These are phyloP conservation scores for Lasioglossum albipes DNA, from an alignment of 1,140 invertebrate species.

Conservation along the genomic window DNA sequence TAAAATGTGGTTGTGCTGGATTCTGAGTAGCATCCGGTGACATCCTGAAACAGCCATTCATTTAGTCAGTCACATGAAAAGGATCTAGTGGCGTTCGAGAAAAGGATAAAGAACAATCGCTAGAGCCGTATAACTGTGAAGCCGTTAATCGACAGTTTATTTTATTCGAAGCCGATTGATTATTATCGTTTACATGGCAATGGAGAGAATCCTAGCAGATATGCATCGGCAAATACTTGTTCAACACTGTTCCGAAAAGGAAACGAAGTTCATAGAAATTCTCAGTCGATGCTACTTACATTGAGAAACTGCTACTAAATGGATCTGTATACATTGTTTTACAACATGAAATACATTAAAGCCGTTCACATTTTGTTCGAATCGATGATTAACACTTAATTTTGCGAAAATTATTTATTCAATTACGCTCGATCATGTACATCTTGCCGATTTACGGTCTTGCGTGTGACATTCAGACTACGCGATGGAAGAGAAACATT, in stretches of 20 bases:
- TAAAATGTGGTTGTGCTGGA: background rate
- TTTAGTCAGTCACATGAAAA: slow-evolving; percentile 31
- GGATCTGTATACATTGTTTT: background rate
- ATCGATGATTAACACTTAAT: no score
- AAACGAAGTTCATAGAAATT: background rate
- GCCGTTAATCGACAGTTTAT: background rate
- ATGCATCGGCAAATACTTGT: no score
- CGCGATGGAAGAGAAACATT: no score
- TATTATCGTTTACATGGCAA: background rate
- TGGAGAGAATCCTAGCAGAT: background rate
- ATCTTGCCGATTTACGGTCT: background rate
- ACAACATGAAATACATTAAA: background rate
- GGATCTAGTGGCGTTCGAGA: background rate
- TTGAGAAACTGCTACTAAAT: background rate
- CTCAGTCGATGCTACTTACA: background rate
- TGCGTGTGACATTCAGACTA: no score
- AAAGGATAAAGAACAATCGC: background rate
- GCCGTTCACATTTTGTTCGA: no score
- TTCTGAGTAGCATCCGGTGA: background rate
- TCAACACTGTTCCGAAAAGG: background rate
- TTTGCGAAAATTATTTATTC: background rate
- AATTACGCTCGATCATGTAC: background rate
- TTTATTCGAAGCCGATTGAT: background rate
- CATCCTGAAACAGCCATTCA: slow-evolving; percentile 40
- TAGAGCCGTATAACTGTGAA: background rate